phyloP scores from a whole-genome alignment of 2,113 vertebrate species.

The Ardeotis arabs region DNA sequence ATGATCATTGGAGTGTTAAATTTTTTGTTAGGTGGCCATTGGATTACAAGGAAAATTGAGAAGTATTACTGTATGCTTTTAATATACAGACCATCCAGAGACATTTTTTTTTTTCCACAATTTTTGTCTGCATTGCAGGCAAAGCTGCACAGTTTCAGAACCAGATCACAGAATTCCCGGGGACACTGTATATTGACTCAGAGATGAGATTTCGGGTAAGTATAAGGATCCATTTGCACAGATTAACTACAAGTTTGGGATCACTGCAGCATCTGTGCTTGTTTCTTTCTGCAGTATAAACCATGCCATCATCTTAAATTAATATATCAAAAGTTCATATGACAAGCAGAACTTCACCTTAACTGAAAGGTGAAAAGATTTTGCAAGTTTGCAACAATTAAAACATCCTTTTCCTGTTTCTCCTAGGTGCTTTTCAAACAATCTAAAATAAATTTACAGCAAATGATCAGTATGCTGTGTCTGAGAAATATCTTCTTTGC shows the following conservation, averaged over 20 bases:
- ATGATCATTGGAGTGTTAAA: neutral
- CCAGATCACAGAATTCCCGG: neutral
- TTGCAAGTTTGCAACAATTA: neutral
- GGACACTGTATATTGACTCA: neutral
- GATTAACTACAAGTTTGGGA: neutral
- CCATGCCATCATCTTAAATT: neutral
- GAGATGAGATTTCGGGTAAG: neutral
- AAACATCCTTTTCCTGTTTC: neutral
- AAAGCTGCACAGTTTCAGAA: neutral
- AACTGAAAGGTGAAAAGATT: neutral
- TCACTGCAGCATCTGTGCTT: neutral
- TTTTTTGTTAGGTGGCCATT: neutral
- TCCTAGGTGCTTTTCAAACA: neutral
- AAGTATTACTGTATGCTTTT: neutral
- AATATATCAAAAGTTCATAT: neutral
- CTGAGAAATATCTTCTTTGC: neutral
- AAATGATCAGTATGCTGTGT: neutral
- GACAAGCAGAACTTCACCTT: neutral
- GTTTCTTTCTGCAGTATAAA: neutral
- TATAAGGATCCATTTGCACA: neutral
- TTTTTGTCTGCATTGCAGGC: slow-evolving; percentile 3
- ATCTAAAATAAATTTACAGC: neutral
- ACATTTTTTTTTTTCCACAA: neutral
- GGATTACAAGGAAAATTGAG: neutral
- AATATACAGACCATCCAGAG: neutral